Conservation (phyloP, 2,113 vertebrate species). For the Gadus macrocephalus region DNA sequence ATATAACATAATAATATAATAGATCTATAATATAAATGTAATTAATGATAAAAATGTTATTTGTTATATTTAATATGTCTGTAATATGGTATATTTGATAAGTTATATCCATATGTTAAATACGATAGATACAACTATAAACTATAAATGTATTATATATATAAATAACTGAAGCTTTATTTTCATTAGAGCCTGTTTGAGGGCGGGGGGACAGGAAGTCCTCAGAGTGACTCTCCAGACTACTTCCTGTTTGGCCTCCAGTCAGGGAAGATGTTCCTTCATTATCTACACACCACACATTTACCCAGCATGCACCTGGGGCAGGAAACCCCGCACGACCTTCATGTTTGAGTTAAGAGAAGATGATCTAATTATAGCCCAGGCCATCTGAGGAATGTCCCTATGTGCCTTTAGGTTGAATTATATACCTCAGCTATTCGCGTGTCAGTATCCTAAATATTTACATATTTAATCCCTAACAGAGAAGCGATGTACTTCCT, state of each 20-base stretch:
- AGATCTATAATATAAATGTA: no score
- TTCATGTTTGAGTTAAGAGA: constrained; percentile 33
- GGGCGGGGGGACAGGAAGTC: constrained; percentile 28
- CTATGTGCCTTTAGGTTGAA: constrained; percentile 48
- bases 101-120: no score
- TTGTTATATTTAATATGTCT: no score
- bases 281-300: constrained; percentile 51
- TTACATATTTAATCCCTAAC: constrained; percentile 51
- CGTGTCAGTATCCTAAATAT: constrained; percentile 52
- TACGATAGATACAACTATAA: no score
- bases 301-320: constrained; percentile 44
- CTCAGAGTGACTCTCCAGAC: constrained; percentile 31
- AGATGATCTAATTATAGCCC: constrained; percentile 52
- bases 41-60: no score
- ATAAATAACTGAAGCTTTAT: no score
- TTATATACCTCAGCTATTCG: constrained; percentile 50
- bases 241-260: constrained; percentile 56
- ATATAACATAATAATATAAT: no score
- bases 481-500: constrained; percentile 35
- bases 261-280: constrained; percentile 38
- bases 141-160: no score
- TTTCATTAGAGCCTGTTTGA: constrained; percentile 47
- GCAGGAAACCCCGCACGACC: constrained; percentile 64
- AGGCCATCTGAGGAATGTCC: constrained; percentile 49
- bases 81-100: no score